Evolutionary conservation across 2,113 vertebrate genomes (phyloP).

Genomic region (Heloderma charlesbogerti): DNA sequence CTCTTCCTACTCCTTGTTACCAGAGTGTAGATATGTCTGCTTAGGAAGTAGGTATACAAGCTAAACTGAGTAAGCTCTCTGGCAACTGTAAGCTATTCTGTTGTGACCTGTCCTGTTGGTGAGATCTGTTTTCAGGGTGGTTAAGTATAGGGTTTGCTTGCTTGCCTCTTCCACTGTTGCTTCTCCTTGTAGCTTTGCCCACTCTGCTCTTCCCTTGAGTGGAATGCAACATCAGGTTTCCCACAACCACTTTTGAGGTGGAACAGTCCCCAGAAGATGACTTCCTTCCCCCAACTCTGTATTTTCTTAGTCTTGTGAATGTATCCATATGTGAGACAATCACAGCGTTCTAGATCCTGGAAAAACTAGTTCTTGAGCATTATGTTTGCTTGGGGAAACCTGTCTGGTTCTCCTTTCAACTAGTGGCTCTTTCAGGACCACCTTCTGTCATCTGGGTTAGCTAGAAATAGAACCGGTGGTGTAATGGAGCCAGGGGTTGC

Average conservation of each 20-base stretch:
- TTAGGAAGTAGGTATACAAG: background rate
- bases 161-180: background rate
- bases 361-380: no score
- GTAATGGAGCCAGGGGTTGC: no score
- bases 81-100: background rate
- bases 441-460: no score
- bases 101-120: background rate
- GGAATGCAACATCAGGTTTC: background rate
- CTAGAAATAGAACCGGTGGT: no score
- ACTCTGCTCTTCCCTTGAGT: no score
- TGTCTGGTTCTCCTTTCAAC: no score
- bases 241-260: background rate
- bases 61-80: background rate
- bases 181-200: background rate
- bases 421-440: no score
- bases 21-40: accelerated
- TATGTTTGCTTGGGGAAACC: no score
- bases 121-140: background rate
- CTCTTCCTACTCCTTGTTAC: accelerated
- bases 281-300: no score
- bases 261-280: background rate
- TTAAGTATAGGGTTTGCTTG: background rate
- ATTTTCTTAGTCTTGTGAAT: no score
- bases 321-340: no score
- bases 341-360: no score